These are phyloP conservation scores for Porites divaricata DNA, from an alignment of 92 coral and sea anemone genomes.

Conservation along the genomic window DNA sequence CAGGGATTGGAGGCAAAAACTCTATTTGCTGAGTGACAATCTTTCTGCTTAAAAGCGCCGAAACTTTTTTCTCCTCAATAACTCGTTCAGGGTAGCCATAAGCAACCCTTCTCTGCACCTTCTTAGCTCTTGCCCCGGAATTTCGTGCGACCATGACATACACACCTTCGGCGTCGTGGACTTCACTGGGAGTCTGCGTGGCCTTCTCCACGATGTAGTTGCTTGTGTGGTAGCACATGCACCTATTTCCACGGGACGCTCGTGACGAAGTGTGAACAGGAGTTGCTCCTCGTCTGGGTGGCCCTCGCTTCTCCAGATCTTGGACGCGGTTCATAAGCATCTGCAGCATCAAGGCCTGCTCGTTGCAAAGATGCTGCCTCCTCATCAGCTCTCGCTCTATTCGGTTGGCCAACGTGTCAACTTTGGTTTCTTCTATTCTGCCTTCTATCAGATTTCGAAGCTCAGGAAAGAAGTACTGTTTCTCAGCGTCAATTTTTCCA, in stretches of 20 bases:
- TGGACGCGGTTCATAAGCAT: slow-evolving; percentile 62
- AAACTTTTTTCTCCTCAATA: slow-evolving; percentile 29
- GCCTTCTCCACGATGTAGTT: slow-evolving; percentile 75
- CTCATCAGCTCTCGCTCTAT: slow-evolving; percentile 56
- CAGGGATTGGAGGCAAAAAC: slow-evolving; percentile 79
- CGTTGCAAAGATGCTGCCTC: slow-evolving; percentile 32
- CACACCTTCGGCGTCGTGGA: slow-evolving; percentile 75
- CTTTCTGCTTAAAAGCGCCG: slow-evolving; percentile 41
- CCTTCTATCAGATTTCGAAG: slow-evolving; percentile 56
- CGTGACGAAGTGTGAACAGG: slow-evolving; percentile 24
- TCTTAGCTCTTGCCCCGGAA: slow-evolving; percentile 66
- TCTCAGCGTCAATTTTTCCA: background rate
- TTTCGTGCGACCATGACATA: slow-evolving; percentile 67
- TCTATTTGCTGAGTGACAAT: slow-evolving; percentile 49
- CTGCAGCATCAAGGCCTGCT: slow-evolving; percentile 59
- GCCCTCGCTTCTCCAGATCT: slow-evolving; percentile 65
- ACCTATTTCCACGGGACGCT: background rate
- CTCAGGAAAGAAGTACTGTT: slow-evolving; percentile 42
- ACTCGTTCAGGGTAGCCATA: slow-evolving; percentile 55
- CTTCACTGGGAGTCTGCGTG: slow-evolving; percentile 74
- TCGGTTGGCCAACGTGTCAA: slow-evolving; percentile 66
- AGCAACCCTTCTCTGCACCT: slow-evolving; percentile 59
- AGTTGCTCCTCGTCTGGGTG: slow-evolving; percentile 12
- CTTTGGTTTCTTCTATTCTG: slow-evolving; percentile 66
- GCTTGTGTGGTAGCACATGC: slow-evolving; percentile 50